Conservation (phyloP, 2,797 vertebrate genomes). For the Neostethus bicornis region DNA sequence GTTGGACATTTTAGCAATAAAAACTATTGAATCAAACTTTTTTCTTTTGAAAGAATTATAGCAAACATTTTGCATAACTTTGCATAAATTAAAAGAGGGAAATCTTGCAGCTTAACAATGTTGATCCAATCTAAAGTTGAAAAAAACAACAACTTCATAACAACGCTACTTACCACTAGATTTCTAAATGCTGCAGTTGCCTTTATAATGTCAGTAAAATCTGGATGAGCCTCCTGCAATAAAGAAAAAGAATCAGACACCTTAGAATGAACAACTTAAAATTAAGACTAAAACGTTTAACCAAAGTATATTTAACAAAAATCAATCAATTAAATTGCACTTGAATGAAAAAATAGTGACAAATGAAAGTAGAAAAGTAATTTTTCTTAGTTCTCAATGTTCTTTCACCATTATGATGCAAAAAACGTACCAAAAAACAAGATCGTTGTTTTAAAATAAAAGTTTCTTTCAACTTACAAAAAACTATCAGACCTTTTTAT, state of each 20-base stretch:
- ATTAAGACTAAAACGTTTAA: not conserved
- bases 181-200: constrained; percentile 86
- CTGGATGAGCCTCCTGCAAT: constrained; percentile 91
- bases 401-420: not conserved
- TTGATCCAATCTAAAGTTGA: not conserved
- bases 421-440: not conserved
- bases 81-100: not conserved
- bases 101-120: constrained; percentile 2
- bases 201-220: constrained; percentile 91
- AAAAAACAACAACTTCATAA: not conserved
- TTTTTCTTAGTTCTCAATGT: not conserved
- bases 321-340: no score
- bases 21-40: not conserved
- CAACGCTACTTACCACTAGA: constrained; percentile 85
- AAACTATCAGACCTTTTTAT: not conserved
- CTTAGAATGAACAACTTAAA: not conserved
- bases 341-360: not conserved
- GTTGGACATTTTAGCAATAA: no score
- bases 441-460: not conserved
- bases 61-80: not conserved
- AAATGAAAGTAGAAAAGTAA: not conserved
- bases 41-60: no score
- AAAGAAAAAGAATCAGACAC: not conserved
- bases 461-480: not conserved
- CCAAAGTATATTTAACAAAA: no score